Base-by-base conservation (phyloP, 2,797 vertebrate species). In the Tenualosa ilisha region DNA sequence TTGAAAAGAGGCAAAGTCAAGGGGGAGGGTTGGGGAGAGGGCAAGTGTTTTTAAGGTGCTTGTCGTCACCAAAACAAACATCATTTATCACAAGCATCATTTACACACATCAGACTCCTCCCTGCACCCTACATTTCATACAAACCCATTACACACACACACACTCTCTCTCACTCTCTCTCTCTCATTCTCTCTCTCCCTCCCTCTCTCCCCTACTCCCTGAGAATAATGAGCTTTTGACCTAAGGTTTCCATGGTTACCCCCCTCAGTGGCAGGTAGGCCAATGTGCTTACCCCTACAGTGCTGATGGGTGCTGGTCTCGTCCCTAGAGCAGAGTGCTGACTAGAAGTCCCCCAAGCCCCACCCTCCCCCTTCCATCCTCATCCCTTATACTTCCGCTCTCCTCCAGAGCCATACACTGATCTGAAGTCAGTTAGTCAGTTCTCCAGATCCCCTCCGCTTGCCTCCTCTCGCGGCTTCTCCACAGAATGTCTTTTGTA, bases 21-120 rank as follows among this genome's bases (percentile, higher is more conserved):
- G 91, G 89, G 91, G 89, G 81, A 86, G 88, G 85, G 86, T 81
- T 84, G 5, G 54, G 3, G 9, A 15, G 83, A 31, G 31, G 81
- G 85, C 85, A 82, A 56, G 6, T 46, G 85, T 86, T 46, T 56
- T 43, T 15, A 79, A 79, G 72, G 40, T 79, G 72, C 5, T 46
- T 79, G 72, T 79, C 40, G 22, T 79, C 17, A 40, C 40, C 72
- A 79, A 79, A 79, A 79, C 72, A 79, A 79, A 79, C 72, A 79
- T 79, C 0, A 46, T 79, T 79, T 79, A 79, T 79, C 37, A 79
- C 72, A 79, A 79, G 40, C 72, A 79, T 79, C 72, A 79, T 79
- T 79, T 79, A 43, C 40, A 79, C 72, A 79, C 72, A 79, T 40
- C 72, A 46, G 72, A 79, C 13, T 4, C 4, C 37, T 79, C 37